Percentiles rank a stretch among this genome's conserved stretches.
Conservation (phyloP, 1,140 invertebrate genomes). For the Drosophila miranda region DNA sequence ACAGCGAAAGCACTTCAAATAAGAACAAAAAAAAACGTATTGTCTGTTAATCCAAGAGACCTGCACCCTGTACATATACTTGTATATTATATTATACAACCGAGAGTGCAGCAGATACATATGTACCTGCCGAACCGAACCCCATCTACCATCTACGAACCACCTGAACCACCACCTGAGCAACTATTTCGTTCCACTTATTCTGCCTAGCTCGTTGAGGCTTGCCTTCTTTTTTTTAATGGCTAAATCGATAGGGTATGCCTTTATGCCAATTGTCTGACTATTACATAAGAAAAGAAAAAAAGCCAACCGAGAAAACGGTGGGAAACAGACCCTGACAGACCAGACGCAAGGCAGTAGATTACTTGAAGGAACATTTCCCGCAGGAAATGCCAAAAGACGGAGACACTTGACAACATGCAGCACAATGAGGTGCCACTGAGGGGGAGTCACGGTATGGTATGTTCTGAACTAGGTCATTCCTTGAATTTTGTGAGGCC, state of each 20-base stretch:
- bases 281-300: slow-evolving; percentile 54
- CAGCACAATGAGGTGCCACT: neutral
- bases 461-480: slow-evolving; percentile 72
- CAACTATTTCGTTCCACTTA: slow-evolving; percentile 36
- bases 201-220: slow-evolving; percentile 24
- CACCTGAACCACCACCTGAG: slow-evolving; percentile 37
- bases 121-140: no score
- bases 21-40: no score
- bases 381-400: slow-evolving; percentile 52
- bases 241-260: slow-evolving; percentile 66
- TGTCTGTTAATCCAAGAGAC: no score
- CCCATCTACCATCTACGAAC: neutral
- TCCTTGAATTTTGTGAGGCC: slow-evolving; percentile 72
- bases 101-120: no score
- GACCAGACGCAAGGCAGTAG: neutral
- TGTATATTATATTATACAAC: no score
- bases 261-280: slow-evolving; percentile 56
- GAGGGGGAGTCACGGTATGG: neutral
- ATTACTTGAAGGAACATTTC: slow-evolving; percentile 29
- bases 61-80: no score
- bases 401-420: slow-evolving; percentile 33
- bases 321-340: neutral
- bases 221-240: slow-evolving; percentile 47
- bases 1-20: neutral
- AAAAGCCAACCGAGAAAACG: slow-evolving; percentile 9